Conservation (phyloP, 2,113 vertebrate genomes). For the Rhinoptilus africanus region DNA sequence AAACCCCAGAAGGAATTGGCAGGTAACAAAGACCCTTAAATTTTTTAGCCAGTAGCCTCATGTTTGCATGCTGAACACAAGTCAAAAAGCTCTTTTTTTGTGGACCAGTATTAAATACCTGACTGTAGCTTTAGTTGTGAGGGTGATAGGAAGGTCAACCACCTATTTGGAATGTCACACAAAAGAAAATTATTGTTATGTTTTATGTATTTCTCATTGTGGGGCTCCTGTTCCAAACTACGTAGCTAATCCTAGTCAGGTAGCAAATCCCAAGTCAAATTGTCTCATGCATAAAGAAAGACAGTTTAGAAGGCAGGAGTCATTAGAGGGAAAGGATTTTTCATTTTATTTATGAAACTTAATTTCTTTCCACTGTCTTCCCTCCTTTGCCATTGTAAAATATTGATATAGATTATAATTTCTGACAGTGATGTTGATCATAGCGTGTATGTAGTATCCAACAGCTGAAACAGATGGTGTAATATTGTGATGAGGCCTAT, state of each 20-base stretch:
- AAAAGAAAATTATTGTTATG: not conserved
- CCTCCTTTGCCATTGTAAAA: slow-evolving; percentile 3
- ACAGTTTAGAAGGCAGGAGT: not conserved
- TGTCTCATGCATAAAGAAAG: not conserved
- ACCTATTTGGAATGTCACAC: not conserved
- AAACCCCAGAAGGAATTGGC: not conserved
- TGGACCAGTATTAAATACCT: not conserved
- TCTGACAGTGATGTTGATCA: not conserved
- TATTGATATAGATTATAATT: slow-evolving; percentile 8
- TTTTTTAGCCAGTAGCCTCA: slow-evolving; percentile 18
- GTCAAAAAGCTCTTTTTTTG: slow-evolving; percentile 15
- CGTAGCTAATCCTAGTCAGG: not conserved
- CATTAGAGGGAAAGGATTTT: slow-evolving; percentile 18
- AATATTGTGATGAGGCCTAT: not conserved
- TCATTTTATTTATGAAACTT: slow-evolving; percentile 21
- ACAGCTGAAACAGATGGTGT: not conserved
- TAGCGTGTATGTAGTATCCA: not conserved
- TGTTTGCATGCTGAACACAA: slow-evolving; percentile 21
- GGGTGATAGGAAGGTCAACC: not conserved
- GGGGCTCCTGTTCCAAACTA: slow-evolving; percentile 23
- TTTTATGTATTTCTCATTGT: not conserved
- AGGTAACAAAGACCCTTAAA: slow-evolving; percentile 12
- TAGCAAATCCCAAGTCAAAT: slow-evolving; percentile 20
- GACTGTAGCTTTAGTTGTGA: slow-evolving; percentile 12
- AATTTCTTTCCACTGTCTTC: slow-evolving; percentile 28